Evolutionary conservation across 1,140 invertebrate species (phyloP).

Genomic region (Charaxes varanes): DNA sequence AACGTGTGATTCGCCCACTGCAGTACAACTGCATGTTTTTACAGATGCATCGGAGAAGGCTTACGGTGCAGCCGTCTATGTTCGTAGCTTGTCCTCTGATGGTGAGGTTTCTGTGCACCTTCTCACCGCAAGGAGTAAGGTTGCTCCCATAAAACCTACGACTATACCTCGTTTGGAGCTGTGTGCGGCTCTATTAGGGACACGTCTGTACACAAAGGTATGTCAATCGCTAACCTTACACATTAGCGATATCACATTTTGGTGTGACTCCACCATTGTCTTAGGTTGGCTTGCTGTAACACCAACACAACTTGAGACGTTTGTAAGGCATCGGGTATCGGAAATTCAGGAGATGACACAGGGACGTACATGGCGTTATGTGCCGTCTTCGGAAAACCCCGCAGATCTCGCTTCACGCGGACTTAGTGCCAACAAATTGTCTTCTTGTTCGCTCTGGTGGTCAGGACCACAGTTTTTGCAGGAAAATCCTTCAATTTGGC

Average conservation of each 20-base stretch:
- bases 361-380: conserved; percentile 13
- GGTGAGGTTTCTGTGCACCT: conserved; percentile 12
- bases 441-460: conserved; percentile 13
- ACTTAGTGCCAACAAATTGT: conserved; percentile 11
- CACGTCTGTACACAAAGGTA: conserved; percentile 11
- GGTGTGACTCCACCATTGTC: conserved; percentile 29
- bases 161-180: conserved; percentile 30
- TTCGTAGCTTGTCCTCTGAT: conserved; percentile 8
- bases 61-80: conserved; percentile 19
- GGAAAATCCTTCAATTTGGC: conserved; percentile 8
- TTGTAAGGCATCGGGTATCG: conserved; percentile 39
- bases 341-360: conserved; percentile 40
- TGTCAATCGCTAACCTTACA: neutral
- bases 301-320: conserved; percentile 26
- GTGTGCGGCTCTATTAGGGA: conserved; percentile 16
- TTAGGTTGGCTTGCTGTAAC: conserved; percentile 35
- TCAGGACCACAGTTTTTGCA: conserved; percentile 11
- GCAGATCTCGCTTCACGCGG: conserved; percentile 21
- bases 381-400: conserved; percentile 16
- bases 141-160: conserved; percentile 37
- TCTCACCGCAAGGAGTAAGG: conserved; percentile 31
- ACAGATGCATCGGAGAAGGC: conserved; percentile 11
- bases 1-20: neutral
- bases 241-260: conserved; percentile 11
- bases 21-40: conserved; percentile 16